These are phyloP conservation scores for Daktulosphaira vitifoliae DNA, from an alignment of 1,140 invertebrate species.

Conservation along the genomic window DNA sequence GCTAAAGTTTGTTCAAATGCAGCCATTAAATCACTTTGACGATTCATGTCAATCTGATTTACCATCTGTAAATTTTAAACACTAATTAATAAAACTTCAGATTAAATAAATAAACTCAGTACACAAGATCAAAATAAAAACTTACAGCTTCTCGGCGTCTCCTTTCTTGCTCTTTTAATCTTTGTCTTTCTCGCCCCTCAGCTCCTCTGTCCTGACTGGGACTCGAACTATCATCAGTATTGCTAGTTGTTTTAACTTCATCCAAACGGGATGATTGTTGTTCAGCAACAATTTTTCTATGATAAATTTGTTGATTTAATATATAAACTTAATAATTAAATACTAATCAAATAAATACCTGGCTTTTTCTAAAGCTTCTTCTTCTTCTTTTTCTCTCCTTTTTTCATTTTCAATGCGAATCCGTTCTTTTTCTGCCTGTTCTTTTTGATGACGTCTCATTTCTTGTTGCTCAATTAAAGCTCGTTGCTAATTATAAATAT, in stretches of 20 bases:
- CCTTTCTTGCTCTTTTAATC: constrained; percentile 78
- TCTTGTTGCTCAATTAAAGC: constrained; percentile 74
- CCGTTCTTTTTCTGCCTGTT: constrained; percentile 73
- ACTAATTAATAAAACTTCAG: too few species aligned
- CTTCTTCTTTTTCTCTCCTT: constrained; percentile 67
- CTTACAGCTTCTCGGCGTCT: constrained; percentile 83
- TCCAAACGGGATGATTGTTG: constrained; percentile 48
- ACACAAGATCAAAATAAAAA: constrained; percentile 38
- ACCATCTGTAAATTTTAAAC: constrained; percentile 65
- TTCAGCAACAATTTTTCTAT: constrained; percentile 51
- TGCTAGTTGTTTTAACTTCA: constrained; percentile 49
- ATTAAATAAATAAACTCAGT: too few species aligned
- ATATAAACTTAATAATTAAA: not conserved
- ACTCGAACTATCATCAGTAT: constrained; percentile 46
- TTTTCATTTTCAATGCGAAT: constrained; percentile 68
- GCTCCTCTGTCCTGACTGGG: constrained; percentile 57
- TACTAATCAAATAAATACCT: constrained; percentile 43
- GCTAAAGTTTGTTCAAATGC: constrained; percentile 85
- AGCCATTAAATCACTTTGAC: constrained; percentile 95
- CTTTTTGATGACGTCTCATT: constrained; percentile 63
- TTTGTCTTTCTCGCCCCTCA: constrained; percentile 63
- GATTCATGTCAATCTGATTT: constrained; percentile 94
- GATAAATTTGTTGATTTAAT: not conserved
- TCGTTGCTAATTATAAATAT: constrained; percentile 52
- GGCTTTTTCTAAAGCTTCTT: constrained; percentile 63